Conservation (phyloP, 2,113 vertebrate species). For the Oryzias woworae region DNA sequence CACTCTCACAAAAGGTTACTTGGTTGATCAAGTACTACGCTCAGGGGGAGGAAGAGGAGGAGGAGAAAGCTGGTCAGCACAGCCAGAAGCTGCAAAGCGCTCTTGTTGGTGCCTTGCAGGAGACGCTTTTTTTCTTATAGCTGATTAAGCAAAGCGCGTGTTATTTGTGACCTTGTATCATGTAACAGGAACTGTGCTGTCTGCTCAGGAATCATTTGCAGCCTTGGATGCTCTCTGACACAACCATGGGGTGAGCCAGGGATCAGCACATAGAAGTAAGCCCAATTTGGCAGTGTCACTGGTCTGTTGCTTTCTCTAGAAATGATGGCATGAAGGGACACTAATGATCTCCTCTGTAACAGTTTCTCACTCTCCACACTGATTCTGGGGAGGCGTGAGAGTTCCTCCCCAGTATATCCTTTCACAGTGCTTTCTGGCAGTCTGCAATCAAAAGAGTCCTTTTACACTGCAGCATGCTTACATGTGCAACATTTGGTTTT, state of each 20-base stretch:
- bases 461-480: too few species aligned
- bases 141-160: constrained; percentile 61
- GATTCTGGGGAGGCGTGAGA: too few species aligned
- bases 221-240: constrained; percentile 15
- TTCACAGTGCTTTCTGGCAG: too few species aligned
- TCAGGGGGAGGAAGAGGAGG: constrained; percentile 24
- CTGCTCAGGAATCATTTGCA: constrained; percentile 18
- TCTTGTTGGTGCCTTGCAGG: constrained; percentile 26
- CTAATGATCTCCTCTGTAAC: too few species aligned
- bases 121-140: constrained; percentile 13
- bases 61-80: constrained; percentile 1
- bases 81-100: constrained; percentile 10
- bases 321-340: too few species aligned
- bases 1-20: constrained; percentile 67
- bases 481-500: too few species aligned
- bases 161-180: constrained; percentile 55
- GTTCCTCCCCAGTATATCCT: too few species aligned
- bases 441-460: too few species aligned
- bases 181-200: constrained; percentile 39
- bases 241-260: constrained; percentile 11
- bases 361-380: too few species aligned
- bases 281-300: constrained; percentile 3
- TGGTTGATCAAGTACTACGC: constrained; percentile 55
- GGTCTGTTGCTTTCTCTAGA: constrained; percentile 2
- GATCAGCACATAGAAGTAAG: constrained; percentile 2